Conservation (phyloP, 2,888 invertebrate genomes). For the Sminthurinus aureus region DNA sequence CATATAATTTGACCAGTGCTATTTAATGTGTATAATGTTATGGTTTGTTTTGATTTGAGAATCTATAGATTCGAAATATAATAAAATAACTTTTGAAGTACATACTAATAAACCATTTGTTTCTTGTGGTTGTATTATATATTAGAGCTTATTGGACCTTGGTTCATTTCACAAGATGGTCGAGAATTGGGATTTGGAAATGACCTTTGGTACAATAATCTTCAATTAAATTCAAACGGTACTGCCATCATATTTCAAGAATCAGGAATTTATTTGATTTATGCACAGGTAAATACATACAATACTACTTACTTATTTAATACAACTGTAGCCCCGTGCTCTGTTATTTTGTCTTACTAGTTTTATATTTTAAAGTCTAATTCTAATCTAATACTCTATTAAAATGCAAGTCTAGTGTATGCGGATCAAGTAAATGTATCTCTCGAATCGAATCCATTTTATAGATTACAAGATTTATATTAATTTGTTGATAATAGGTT, state of each 20-base stretch:
- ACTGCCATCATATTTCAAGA: slow-evolving; percentile 51
- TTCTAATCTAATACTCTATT: not conserved
- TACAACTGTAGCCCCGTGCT: too few relatives aligned
- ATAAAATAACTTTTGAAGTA: too few relatives aligned
- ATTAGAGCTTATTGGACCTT: slow-evolving; percentile 53
- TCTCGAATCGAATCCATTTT: too few relatives aligned
- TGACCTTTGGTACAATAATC: slow-evolving; percentile 51
- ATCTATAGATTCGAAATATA: too few relatives aligned
- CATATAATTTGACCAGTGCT: too few relatives aligned
- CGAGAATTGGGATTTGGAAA: slow-evolving; percentile 48
- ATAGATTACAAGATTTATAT: too few relatives aligned
- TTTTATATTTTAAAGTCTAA: not conserved
- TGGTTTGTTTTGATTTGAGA: too few relatives aligned
- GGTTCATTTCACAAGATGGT: slow-evolving; percentile 48
- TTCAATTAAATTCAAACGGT: slow-evolving; percentile 47
- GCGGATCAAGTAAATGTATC: too few relatives aligned
- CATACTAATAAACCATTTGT: too few relatives aligned
- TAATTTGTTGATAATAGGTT: slow-evolving; percentile 41
- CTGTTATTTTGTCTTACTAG: not conserved
- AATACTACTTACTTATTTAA: not conserved
- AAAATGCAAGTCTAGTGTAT: not conserved
- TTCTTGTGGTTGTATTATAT: slow-evolving; percentile 5
- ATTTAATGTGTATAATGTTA: too few relatives aligned
- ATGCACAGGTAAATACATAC: slow-evolving; percentile 48
- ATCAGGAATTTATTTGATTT: slow-evolving; percentile 52